A percentile compares a stretch with the other conserved stretches of the same genome.
These are phyloP conservation scores for Glossosoma conforme DNA, from an alignment of 1,140 invertebrate species.

Conservation along the genomic window DNA sequence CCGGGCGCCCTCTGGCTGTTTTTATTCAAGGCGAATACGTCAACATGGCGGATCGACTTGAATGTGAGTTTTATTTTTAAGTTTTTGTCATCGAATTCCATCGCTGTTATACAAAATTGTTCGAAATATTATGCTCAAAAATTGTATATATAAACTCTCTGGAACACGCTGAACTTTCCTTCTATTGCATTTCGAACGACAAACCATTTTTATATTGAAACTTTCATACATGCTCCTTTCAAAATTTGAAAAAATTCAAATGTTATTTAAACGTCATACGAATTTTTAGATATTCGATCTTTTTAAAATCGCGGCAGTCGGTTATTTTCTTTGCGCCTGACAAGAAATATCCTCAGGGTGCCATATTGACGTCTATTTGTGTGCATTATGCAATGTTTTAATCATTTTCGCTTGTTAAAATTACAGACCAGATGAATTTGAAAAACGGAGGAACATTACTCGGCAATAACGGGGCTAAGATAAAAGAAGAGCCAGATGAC, in stretches of 20 bases:
- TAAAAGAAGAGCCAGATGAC: conserved; percentile 60
- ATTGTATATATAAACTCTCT: too few relatives aligned
- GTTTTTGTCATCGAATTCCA: too few relatives aligned
- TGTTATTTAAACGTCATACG: conserved; percentile 33
- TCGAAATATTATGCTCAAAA: too few relatives aligned
- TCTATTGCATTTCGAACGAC: too few relatives aligned
- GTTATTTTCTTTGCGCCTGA: too few relatives aligned
- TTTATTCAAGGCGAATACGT: conserved; percentile 39
- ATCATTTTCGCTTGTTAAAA: conserved; percentile 9
- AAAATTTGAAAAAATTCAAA: conserved; percentile 53
- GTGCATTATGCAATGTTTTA: conserved; percentile 18
- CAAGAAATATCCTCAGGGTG: too few relatives aligned
- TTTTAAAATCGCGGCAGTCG: too few relatives aligned
- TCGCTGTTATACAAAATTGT: too few relatives aligned
- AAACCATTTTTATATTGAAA: conserved; percentile 18
- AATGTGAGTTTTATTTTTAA: conserved; percentile 58
- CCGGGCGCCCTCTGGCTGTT: conserved; percentile 14
- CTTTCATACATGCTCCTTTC: conserved; percentile 33
- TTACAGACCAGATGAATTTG: conserved; percentile 39
- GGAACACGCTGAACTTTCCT: too few relatives aligned
- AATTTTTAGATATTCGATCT: too few relatives aligned
- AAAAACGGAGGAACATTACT: conserved; percentile 51
- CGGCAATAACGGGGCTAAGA: conserved; percentile 44
- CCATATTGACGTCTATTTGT: too few relatives aligned
- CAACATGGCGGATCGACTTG: conserved; percentile 72